Evolutionary conservation across 2,888 invertebrate genomes (phyloP).

Genomic region (Monochamus alternatus): DNA sequence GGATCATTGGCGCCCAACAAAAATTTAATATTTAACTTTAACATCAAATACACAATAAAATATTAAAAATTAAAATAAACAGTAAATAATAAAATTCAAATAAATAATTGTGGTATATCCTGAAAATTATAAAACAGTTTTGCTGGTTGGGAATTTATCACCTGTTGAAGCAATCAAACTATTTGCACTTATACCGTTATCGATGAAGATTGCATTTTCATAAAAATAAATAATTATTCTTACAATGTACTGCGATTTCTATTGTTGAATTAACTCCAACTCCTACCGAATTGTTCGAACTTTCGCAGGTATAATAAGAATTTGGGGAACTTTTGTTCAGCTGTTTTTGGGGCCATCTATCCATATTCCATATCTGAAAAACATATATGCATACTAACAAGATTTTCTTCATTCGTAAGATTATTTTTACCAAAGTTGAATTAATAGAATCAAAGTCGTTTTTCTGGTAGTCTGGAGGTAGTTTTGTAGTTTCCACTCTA

Average conservation of each 20-base stretch:
- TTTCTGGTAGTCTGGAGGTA: conserved; percentile 83
- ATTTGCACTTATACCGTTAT: too few species aligned
- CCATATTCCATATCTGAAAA: conserved; percentile 87
- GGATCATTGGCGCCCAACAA: too few species aligned
- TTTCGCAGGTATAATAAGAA: conserved; percentile 88
- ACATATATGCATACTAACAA: background rate
- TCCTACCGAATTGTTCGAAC: conserved; percentile 80
- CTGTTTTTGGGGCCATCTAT: conserved; percentile 85
- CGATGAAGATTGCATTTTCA: too few species aligned
- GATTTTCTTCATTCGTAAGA: background rate
- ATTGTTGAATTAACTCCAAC: conserved; percentile 87
- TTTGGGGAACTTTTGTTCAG: conserved; percentile 85
- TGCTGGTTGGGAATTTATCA: too few species aligned
- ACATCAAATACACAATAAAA: too few species aligned
- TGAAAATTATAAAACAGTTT: too few species aligned
- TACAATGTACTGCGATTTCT: conserved; percentile 92
- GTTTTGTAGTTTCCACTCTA: conserved; percentile 78
- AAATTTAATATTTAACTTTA: too few species aligned
- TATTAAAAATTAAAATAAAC: too few species aligned
- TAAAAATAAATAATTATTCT: too few species aligned
- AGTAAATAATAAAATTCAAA: too few species aligned
- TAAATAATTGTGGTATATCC: too few species aligned
- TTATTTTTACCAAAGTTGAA: conserved; percentile 82
- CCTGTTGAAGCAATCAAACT: too few species aligned
- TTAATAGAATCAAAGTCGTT: conserved; percentile 92